A percentile compares a stretch with the other conserved stretches of the same genome.
Evolutionary conservation across 2,797 vertebrate species (phyloP).

Genomic region (Discoglossus pictus): DNA sequence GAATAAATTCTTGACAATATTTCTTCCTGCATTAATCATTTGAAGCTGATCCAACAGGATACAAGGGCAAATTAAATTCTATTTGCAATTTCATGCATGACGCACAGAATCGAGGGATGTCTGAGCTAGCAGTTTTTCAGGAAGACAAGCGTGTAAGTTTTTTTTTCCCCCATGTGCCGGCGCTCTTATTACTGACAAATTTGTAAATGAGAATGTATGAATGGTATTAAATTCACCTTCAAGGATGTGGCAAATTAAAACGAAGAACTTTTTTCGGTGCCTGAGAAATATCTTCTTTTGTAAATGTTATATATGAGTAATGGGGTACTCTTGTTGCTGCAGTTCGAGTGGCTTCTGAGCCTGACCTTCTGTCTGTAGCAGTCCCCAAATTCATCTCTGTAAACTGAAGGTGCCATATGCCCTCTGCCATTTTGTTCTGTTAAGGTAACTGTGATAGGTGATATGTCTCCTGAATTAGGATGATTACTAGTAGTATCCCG

Average conservation of each 20-base stretch:
- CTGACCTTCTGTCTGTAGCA: conserved; percentile 29
- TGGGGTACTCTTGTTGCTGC: not conserved
- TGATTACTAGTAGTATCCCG: not conserved
- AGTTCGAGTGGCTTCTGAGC: not conserved
- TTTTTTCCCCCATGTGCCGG: conserved; percentile 65
- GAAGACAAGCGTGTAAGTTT: conserved; percentile 74
- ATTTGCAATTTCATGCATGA: conserved; percentile 81
- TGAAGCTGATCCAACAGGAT: conserved; percentile 74
- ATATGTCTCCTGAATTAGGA: conserved; percentile 10
- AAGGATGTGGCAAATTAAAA: conserved; percentile 63
- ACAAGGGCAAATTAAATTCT: conserved; percentile 78
- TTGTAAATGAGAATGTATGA: conserved; percentile 66
- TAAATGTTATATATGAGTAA: conserved; percentile 37
- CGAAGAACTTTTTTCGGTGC: conserved; percentile 45
- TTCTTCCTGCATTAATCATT: conserved; percentile 70
- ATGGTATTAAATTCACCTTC: conserved; percentile 67
- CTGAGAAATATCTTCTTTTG: conserved; percentile 15
- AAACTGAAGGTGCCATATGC: conserved; percentile 15
- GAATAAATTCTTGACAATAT: conserved; percentile 64
- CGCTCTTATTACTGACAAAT: conserved; percentile 67
- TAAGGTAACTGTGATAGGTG: conserved; percentile 7
- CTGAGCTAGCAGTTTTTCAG: conserved; percentile 75
- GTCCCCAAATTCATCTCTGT: conserved; percentile 32
- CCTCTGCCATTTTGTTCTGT: conserved; percentile 18
- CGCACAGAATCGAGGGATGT: conserved; percentile 53